Percentiles rank a stretch among this genome's conserved stretches.
These are phyloP conservation scores for Tachycineta bicolor DNA, from an alignment of 2,113 vertebrate species.

Conservation along the genomic window DNA sequence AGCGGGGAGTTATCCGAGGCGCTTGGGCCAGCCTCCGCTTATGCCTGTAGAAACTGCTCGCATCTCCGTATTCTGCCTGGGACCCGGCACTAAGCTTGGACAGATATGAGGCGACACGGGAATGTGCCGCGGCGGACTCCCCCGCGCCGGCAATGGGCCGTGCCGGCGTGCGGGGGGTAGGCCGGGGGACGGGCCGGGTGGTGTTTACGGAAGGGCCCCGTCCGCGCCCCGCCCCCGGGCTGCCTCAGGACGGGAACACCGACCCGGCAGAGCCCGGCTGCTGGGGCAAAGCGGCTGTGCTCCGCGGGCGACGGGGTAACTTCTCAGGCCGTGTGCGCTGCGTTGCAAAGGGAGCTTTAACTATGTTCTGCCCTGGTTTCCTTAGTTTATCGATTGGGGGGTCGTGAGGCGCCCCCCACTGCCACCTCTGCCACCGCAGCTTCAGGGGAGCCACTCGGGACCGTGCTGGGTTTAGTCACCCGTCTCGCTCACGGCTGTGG, in stretches of 20 bases:
- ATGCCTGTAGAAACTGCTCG: rapidly evolving
- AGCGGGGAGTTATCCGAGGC: rapidly evolving
- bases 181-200: neutral
- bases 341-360: neutral
- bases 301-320: rapidly evolving
- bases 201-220: constrained; percentile 67
- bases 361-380: neutral
- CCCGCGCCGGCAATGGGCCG: neutral
- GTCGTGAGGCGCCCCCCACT: neutral
- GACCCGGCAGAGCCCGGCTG: rapidly evolving
- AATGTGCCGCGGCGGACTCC: rapidly evolving
- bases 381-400: rapidly evolving
- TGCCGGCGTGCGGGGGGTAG: neutral
- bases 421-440: neutral
- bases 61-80: rapidly evolving
- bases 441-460: neutral
- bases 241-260: rapidly evolving
- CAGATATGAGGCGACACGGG: rapidly evolving
- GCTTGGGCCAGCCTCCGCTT: neutral
- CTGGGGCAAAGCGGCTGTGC: rapidly evolving
- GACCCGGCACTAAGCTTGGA: rapidly evolving
- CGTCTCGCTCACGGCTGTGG: neutral
- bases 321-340: rapidly evolving
- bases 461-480: neutral
- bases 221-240: neutral